Percentiles rank a stretch among this genome's conserved stretches.
These are phyloP conservation scores for Cecropterus lyciades DNA, from an alignment of 1,140 invertebrate species.

Conservation along the genomic window DNA sequence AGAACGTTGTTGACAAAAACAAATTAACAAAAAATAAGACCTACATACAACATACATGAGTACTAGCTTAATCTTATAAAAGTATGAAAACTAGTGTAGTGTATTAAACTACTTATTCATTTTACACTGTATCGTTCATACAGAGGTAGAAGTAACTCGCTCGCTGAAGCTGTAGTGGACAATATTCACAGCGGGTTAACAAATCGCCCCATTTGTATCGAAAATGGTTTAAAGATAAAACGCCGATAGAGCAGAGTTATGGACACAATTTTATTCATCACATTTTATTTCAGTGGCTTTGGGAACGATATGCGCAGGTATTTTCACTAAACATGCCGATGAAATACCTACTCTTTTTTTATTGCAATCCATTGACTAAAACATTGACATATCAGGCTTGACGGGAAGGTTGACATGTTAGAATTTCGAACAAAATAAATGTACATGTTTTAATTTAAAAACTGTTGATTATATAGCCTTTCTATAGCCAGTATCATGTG, in stretches of 20 bases:
- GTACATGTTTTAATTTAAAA: too few species aligned
- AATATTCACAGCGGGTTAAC: slow-evolving; percentile 31
- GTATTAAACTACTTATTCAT: not conserved
- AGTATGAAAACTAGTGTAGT: too few species aligned
- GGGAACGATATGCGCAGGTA: slow-evolving; percentile 12
- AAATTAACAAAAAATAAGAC: too few species aligned
- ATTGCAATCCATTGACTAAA: not conserved
- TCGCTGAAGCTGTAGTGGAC: slow-evolving; percentile 16
- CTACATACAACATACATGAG: too few species aligned
- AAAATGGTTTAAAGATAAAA: slow-evolving; percentile 36
- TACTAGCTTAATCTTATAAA: too few species aligned
- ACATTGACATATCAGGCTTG: too few species aligned
- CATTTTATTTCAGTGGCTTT: slow-evolving; percentile 32
- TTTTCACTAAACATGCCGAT: slow-evolving; percentile 4
- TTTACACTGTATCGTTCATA: not conserved
- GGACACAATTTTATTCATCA: slow-evolving; percentile 33
- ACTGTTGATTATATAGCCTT: too few species aligned
- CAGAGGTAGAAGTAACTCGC: slow-evolving; percentile 5
- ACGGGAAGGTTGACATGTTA: too few species aligned
- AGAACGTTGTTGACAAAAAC: too few species aligned
- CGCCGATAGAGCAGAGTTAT: slow-evolving; percentile 28
- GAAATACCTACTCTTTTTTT: not conserved
- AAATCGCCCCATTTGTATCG: slow-evolving; percentile 34
- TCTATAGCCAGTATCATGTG: too few species aligned
- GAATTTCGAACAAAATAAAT: too few species aligned